Evolutionary conservation across 2,113 vertebrate genomes (phyloP), one percentile per base, ranked within the genome.

Genomic region (Chaetura pelagica): DNA sequence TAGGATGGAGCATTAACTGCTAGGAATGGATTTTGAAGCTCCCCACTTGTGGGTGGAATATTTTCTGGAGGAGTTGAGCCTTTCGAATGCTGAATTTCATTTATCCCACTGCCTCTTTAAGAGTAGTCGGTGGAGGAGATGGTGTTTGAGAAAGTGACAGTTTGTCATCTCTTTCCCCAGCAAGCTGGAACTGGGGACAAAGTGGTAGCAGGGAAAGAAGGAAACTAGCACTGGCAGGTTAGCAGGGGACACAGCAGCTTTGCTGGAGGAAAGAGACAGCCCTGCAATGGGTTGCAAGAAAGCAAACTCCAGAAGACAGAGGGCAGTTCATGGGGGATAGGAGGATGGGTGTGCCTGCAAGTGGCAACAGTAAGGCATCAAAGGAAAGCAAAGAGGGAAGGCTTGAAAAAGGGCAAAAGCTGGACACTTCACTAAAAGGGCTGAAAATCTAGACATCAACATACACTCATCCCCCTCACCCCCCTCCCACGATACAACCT

Each of bases 1-100:
- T 96, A 96, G 88, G 96, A 96, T 89, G 86, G 92, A 96, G 96
- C 96, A 97, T 96, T 96, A 97, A 96, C 96, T 84, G 90, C 92
- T 66, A 92, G 66, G 80, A 94, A 94, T 74, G 95, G 84, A 96
- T 86, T 91, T 32, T 92, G 95, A 96, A 91, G 63, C 88, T 96
- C 91, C 59, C 71, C 77, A 85, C 80, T 93, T 86, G 66, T 94
- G 73, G 87, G 63, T 80, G 91, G 88, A 88, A 93, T 87, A 96
- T 96, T 97, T 96, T 97, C 92, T 95, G 93, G 89, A 95, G 96
- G 94, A 96, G 95, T 78, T 66, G 92, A 96, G 93, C 76, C 94
- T 96, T 96, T 94, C 4, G 24, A 91, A 93, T 89, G 66, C 77
- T 93, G 90, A 90, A 96, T 97, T 95, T 93, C 93, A 80, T 97